Percentiles rank a stretch among this genome's conserved stretches.
phyloP scores from a whole-genome alignment of 1,140 invertebrate genomes.

The Zaprionus camerounensis region DNA sequence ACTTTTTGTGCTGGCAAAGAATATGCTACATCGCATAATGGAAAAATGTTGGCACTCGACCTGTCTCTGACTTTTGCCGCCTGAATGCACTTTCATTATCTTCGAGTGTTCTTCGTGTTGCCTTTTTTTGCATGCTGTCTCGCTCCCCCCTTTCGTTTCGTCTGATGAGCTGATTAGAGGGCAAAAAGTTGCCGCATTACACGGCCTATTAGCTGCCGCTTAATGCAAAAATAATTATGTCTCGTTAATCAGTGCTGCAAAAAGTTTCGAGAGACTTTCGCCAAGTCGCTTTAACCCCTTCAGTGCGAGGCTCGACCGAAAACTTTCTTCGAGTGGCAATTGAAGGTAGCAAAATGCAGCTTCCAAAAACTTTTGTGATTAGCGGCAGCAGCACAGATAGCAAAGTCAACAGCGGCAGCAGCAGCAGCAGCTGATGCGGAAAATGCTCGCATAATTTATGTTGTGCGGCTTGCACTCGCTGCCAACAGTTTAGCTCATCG shows the following conservation, averaged over 20 bases:
- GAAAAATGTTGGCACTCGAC: slow-evolving; percentile 73
- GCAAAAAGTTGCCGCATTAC: slow-evolving; percentile 59
- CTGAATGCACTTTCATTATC: slow-evolving; percentile 80
- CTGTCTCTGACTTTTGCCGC: slow-evolving; percentile 67
- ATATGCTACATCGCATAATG: slow-evolving; percentile 69
- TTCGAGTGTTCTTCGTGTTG: slow-evolving; percentile 61
- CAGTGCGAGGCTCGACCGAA: slow-evolving; percentile 2
- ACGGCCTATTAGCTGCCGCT: slow-evolving; percentile 76
- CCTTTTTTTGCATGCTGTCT: background rate
- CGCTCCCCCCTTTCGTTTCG: slow-evolving; percentile 24
- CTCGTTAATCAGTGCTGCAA: slow-evolving; percentile 71
- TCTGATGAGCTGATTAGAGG: slow-evolving; percentile 72
- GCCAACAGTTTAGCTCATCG: slow-evolving; percentile 34
- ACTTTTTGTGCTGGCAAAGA: slow-evolving; percentile 46
- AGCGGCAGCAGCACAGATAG: slow-evolving; percentile 56
- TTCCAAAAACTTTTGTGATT: slow-evolving; percentile 71
- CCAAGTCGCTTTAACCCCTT: slow-evolving; percentile 61
- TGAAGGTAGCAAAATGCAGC: slow-evolving; percentile 64
- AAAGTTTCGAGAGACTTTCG: slow-evolving; percentile 55
- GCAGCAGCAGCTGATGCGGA: slow-evolving; percentile 57
- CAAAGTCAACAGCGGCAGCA: slow-evolving; percentile 7
- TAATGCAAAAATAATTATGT: slow-evolving; percentile 81
- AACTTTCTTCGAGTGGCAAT: slow-evolving; percentile 55
- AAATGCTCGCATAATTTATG: slow-evolving; percentile 75
- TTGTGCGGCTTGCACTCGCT: slow-evolving; percentile 60